A percentile compares a stretch with the other conserved stretches of the same genome.
Conservation (phyloP, 2,113 vertebrate species). For the Helogale parvula region DNA sequence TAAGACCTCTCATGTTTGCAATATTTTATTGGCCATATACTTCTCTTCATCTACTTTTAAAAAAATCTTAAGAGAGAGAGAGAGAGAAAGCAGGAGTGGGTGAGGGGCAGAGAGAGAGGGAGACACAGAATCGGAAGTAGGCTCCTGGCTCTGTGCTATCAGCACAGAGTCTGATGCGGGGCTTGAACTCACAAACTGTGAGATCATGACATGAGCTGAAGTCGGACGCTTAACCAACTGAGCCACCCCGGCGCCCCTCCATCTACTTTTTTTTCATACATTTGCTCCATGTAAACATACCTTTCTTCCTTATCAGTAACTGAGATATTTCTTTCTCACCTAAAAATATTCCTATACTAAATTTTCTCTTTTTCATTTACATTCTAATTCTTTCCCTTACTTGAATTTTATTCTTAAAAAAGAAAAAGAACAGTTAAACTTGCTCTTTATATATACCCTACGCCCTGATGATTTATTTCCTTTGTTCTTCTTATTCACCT, state of each 20-base stretch:
- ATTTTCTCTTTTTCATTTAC: background rate
- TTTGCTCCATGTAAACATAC: background rate
- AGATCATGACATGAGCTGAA: no score
- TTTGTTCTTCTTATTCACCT: background rate
- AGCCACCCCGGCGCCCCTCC: no score
- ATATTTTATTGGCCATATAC: background rate
- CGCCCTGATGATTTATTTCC: background rate
- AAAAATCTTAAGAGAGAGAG: no score
- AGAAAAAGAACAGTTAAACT: background rate
- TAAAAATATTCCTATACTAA: background rate
- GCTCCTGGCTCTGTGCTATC: no score
- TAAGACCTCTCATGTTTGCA: background rate
- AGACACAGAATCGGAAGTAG: no score
- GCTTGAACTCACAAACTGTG: no score
- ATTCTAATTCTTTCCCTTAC: background rate
- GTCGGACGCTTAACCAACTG: no score
- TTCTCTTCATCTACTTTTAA: background rate
- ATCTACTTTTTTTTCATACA: background rate
- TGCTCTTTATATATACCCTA: background rate
- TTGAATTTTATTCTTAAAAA: background rate
- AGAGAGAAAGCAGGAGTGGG: no score
- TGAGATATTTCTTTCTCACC: background rate
- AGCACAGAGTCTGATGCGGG: no score
- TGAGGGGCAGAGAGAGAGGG: no score
- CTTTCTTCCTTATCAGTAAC: background rate